Evolutionary conservation across 2,888 invertebrate genomes (phyloP).

Genomic region (Tenthredo mesomela): DNA sequence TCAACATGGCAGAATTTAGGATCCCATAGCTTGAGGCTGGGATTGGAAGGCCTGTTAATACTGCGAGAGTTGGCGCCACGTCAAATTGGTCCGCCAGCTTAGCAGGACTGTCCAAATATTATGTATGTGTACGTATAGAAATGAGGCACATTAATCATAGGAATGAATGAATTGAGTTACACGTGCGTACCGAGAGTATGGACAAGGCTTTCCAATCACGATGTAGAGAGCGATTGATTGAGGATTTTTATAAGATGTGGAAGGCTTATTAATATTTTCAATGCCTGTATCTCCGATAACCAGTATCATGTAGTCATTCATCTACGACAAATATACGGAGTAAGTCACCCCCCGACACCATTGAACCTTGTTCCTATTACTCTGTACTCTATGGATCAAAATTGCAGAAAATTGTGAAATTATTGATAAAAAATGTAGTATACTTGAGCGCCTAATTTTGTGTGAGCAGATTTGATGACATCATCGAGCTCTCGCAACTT

Average conservation of each 20-base stretch:
- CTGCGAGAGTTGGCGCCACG: slow-evolving; percentile 36
- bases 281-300: slow-evolving; percentile 39
- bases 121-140: not conserved
- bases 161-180: not conserved
- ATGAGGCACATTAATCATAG: not conserved
- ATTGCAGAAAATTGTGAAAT: not conserved
- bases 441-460: slow-evolving; percentile 35
- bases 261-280: slow-evolving; percentile 1
- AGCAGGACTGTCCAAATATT: slow-evolving; percentile 21
- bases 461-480: not conserved
- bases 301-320: slow-evolving; percentile 36
- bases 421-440: not conserved
- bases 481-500: slow-evolving; percentile 28
- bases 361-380: not conserved
- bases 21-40: slow-evolving; percentile 42
- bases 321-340: slow-evolving; percentile 12
- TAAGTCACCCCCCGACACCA: not conserved
- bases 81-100: slow-evolving; percentile 10
- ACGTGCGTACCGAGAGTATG: not conserved
- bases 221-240: slow-evolving; percentile 24
- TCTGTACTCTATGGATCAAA: no score
- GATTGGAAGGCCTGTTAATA: slow-evolving; percentile 34
- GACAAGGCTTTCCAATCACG: slow-evolving; percentile 26
- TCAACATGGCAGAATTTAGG: slow-evolving; percentile 3
- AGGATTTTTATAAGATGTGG: not conserved